A percentile compares a stretch with the other conserved stretches of the same genome.
These are phyloP conservation scores for Itoplectis maculator DNA, from an alignment of 2,888 invertebrate species.

Conservation along the genomic window DNA sequence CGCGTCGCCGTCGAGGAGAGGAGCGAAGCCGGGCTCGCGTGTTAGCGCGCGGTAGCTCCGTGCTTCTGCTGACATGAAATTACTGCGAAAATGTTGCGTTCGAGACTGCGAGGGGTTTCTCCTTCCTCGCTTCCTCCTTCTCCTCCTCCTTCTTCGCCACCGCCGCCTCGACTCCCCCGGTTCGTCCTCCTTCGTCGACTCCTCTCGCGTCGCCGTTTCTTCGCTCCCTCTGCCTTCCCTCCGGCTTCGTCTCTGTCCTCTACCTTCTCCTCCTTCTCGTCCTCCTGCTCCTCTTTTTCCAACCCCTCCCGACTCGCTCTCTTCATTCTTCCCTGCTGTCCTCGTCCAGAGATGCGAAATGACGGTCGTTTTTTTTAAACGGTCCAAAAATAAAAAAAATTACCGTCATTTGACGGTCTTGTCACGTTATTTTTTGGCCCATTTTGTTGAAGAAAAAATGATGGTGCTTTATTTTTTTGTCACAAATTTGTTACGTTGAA, in stretches of 20 bases:
- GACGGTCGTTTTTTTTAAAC: too few relatives aligned
- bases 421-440: too few relatives aligned
- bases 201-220: constrained; percentile 32
- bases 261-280: not conserved
- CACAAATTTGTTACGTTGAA: too few relatives aligned
- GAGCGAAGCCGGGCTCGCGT: constrained; percentile 41
- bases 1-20: constrained; percentile 21
- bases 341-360: not conserved
- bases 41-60: constrained; percentile 59
- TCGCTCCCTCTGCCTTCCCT: not conserved
- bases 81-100: constrained; percentile 75
- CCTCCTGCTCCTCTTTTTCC: not conserved
- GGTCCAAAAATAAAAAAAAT: too few relatives aligned
- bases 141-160: constrained; percentile 39
- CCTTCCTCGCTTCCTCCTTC: constrained; percentile 60
- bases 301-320: not conserved
- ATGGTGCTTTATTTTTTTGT: too few relatives aligned
- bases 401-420: too few relatives aligned
- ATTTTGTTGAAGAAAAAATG: too few relatives aligned
- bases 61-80: constrained; percentile 75
- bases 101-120: constrained; percentile 57
- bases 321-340: not conserved
- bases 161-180: constrained; percentile 49
- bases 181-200: constrained; percentile 57
- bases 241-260: not conserved